phyloP scores from a whole-genome alignment of 2,888 invertebrate genomes.

The Chymomyza amoena region DNA sequence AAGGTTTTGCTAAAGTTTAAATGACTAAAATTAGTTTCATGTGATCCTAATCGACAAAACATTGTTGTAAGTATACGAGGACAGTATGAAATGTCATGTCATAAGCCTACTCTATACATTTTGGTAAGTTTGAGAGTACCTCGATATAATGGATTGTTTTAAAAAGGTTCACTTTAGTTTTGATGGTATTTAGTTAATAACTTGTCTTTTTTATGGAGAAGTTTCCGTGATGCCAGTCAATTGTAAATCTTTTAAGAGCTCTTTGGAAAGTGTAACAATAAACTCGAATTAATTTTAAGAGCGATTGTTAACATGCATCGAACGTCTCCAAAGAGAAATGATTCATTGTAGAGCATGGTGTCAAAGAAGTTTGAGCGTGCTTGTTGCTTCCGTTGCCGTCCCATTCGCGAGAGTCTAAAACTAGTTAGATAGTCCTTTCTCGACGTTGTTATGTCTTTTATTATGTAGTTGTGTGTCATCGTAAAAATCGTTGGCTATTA shows the following conservation, averaged over 20 bases:
- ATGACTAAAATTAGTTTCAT: too few relatives aligned
- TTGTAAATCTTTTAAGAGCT: slow-evolving; percentile 30
- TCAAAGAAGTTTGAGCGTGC: slow-evolving; percentile 14
- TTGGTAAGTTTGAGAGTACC: too few relatives aligned
- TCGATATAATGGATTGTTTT: too few relatives aligned
- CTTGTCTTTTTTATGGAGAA: background rate
- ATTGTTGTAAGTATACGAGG: too few relatives aligned
- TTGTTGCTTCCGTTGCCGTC: slow-evolving; percentile 38
- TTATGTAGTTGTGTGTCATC: slow-evolving; percentile 71
- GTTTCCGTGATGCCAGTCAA: slow-evolving; percentile 55
- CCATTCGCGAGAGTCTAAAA: background rate
- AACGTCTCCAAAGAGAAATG: slow-evolving; percentile 47
- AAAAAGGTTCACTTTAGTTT: too few relatives aligned
- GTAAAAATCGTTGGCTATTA: slow-evolving; percentile 70
- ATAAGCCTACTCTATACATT: too few relatives aligned
- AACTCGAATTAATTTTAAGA: slow-evolving; percentile 32
- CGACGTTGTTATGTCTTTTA: slow-evolving; percentile 63
- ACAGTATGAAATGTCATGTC: too few relatives aligned
- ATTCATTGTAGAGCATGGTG: slow-evolving; percentile 29
- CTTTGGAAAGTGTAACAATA: slow-evolving; percentile 51
- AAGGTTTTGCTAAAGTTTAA: too few relatives aligned
- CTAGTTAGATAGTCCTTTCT: slow-evolving; percentile 14
- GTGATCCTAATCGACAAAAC: too few relatives aligned
- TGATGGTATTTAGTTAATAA: too few relatives aligned
- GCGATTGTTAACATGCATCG: slow-evolving; percentile 68